These are phyloP conservation scores for Apodemus agrarius DNA, from an alignment of 2,797 vertebrate genomes.

Conservation along the genomic window DNA sequence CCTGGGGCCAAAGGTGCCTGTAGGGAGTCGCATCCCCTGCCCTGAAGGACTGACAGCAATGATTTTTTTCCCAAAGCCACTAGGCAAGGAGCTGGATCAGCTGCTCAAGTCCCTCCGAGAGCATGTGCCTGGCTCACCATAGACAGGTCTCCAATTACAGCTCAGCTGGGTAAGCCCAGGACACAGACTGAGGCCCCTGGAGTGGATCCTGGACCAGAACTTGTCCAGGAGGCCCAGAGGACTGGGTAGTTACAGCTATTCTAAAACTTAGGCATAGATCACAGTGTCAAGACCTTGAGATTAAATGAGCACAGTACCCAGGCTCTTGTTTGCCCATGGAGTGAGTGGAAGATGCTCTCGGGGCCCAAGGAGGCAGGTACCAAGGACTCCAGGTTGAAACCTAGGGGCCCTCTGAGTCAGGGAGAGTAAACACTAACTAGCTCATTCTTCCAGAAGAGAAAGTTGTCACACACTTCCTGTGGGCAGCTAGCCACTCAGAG, in stretches of 20 bases:
- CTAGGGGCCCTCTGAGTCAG: neutral
- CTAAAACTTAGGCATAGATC: neutral
- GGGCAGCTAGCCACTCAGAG: neutral
- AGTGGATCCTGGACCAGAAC: neutral
- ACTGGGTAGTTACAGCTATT: rapidly evolving
- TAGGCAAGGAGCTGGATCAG: rapidly evolving
- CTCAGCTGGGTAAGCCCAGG: neutral
- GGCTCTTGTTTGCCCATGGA: rapidly evolving
- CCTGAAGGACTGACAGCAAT: neutral
- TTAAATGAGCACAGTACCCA: rapidly evolving
- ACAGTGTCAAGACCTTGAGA: neutral
- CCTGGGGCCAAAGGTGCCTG: neutral
- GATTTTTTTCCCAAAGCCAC: neutral
- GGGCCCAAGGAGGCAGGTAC: rapidly evolving
- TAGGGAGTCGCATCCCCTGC: neutral
- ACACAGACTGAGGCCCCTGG: neutral
- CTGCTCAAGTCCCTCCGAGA: neutral
- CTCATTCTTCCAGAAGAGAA: neutral
- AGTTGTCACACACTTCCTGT: rapidly evolving
- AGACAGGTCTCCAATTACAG: neutral
- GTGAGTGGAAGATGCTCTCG: neutral
- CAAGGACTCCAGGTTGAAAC: neutral
- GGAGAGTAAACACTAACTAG: neutral
- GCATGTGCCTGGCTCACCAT: neutral
- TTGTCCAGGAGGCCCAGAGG: neutral